Conservation (phyloP, 23 tunicate species). For the Pegea sp. region DNA sequence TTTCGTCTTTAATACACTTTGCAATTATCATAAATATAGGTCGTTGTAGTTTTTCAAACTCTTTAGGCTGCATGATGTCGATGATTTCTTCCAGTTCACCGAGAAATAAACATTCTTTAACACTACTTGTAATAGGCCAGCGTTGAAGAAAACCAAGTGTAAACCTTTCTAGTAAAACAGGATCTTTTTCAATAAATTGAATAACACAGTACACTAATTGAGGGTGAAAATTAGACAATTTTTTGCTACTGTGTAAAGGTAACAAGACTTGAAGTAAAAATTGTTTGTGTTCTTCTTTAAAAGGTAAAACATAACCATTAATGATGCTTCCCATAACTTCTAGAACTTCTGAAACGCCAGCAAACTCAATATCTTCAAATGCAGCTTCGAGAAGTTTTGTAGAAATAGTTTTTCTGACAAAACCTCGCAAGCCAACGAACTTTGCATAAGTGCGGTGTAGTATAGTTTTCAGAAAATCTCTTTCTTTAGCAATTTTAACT, state of each 20-base stretch:
- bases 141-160: conserved; percentile 10
- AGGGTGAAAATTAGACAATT: conserved; percentile 43
- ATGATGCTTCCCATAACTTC: conserved; percentile 92
- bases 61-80: conserved; percentile 72
- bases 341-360: conserved; percentile 66
- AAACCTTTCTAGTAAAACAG: conserved; percentile 10
- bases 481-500: conserved; percentile 33
- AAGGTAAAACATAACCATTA: conserved; percentile 62
- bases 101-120: conserved; percentile 59
- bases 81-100: conserved; percentile 88
- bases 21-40: conserved; percentile 35
- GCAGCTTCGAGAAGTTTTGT: conserved; percentile 35
- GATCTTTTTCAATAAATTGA: conserved; percentile 78
- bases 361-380: conserved; percentile 30
- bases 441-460: conserved; percentile 83
- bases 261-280: conserved; percentile 40
- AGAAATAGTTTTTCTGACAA: conserved; percentile 35
- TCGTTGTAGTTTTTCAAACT: conserved; percentile 35
- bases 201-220: conserved; percentile 86
- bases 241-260: conserved; percentile 46
- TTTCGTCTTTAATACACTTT: conserved; percentile 42
- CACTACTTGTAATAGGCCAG: conserved; percentile 41
- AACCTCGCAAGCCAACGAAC: conserved; percentile 68
- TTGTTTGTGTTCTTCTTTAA: conserved; percentile 50
- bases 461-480: conserved; percentile 45